phyloP scores from a whole-genome alignment of 2,888 invertebrate species.

The Drosophila kambysellisi region DNA sequence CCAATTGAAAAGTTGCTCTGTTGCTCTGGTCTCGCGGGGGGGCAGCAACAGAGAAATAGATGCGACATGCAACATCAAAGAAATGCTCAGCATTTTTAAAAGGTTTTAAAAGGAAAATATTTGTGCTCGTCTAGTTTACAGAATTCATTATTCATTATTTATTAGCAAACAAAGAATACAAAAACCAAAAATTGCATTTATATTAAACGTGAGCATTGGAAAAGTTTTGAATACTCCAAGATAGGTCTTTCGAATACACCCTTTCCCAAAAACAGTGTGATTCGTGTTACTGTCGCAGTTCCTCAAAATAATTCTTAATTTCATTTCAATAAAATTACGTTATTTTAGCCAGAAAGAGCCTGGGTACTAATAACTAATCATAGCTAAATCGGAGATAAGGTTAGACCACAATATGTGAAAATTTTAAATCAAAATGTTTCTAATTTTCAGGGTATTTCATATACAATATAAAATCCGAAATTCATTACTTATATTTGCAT shows the following conservation, averaged over 20 bases:
- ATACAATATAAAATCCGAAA: background rate
- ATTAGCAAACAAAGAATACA: background rate
- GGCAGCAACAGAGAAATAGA: background rate
- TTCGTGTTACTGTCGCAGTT: background rate
- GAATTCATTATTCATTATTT: slow-evolving; percentile 24
- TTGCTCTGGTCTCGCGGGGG: background rate
- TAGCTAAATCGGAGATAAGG: background rate
- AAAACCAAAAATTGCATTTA: background rate
- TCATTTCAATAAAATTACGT: background rate
- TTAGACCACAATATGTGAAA: background rate
- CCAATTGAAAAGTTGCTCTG: background rate
- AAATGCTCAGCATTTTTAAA: slow-evolving; percentile 54
- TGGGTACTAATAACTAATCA: background rate
- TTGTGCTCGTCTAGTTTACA: slow-evolving; percentile 22
- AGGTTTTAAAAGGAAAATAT: slow-evolving; percentile 27
- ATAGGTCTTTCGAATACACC: background rate
- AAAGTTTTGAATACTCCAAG: background rate
- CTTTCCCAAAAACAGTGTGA: background rate
- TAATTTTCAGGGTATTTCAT: background rate
- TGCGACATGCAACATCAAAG: slow-evolving; percentile 71
- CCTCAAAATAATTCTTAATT: background rate
- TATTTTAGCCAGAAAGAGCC: background rate
- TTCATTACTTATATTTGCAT: too few relatives aligned
- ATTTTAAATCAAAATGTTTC: background rate
- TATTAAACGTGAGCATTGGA: background rate